Base-by-base conservation (phyloP, 2,113 vertebrate species). In the Pleuronectes platessa region DNA sequence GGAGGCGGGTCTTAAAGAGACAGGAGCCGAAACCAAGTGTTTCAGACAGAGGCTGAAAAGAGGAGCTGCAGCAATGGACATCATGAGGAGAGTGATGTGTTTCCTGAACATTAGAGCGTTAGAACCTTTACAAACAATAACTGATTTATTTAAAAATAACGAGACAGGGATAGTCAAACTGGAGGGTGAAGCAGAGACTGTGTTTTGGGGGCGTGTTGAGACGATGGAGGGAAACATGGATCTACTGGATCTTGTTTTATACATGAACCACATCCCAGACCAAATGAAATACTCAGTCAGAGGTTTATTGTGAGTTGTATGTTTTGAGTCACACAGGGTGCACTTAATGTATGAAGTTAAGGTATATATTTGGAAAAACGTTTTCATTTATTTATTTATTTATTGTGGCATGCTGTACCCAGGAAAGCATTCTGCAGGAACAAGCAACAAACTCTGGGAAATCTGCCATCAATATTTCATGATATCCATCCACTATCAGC, bases 401-500 rank as follows among this genome's bases (percentile, higher is more conserved):
- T 74, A 66, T 81, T 72, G 18, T 61, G 31, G 56, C 26, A 7
- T 71, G 11, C 11, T 70, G 51, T 65, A 40, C 35, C 47, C 3
- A 58, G 40, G 42, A 17, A 21, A 88, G 85, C 88, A 89, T 89
- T 87, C 74, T 82, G 83, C 75, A 55, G 59, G 77, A 81, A 86
- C 69, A 78, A 78, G 82, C 35, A 84, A 68, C 74, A 59, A 83
- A 78, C 62, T 83, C 58, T 40, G 60, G 54, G 84, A 83, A 72
- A 81, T 66, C 71, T 62, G 54, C 55, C 69, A 86, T 92, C 64
- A 92, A 91, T 92, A 90, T 85, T 92, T 61, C 56, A 92, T 86
- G 84, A 82, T 74, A 78, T 85, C 81, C 90, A 89, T 90, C 77
- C 71, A 74, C 88, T 83, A 87, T 90, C 76, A 79, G 58, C 71